Base-by-base conservation (phyloP, 64 coral and sea anemone genomes). In the Actinia equina region DNA sequence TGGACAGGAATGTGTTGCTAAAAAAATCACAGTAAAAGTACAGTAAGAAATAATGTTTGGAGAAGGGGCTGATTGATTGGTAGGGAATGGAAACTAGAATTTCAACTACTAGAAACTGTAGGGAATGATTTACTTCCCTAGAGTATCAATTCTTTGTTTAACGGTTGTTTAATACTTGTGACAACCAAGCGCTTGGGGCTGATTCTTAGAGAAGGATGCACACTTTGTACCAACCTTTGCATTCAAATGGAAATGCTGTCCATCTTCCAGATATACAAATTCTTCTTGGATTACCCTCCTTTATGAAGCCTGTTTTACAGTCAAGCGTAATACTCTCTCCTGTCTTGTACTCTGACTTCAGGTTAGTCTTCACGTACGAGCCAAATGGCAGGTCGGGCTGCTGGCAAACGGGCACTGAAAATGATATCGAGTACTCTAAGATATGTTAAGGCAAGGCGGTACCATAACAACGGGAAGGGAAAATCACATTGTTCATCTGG, bases 1-100 rank as follows among this genome's bases (percentile, higher is more conserved):
- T 64, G 43, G 82, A 55, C 90, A 92, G 5, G 85, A 15, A 44
- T 92, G 90, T 55, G 77, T 92, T 57, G 84, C 90, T 92, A 49
- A 10, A 87, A 11, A 71, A 17, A 19, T 17, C 18, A 10, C n/a
- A 20, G 5, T 18, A 64, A 11, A 56, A 56, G 14, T 56, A 56
- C 3, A 57, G 55, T 57, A 16, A 57, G 55, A 57, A 16, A 57
- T 57, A 12, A 22, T 37, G 30, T 37, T 37, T 37, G 30, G 30
- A 0, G 30, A n/a, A n/a, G 30, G 30, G 30, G 30, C 1, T 37
- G 0, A 37, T 37, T 37, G 30, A 37, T 37, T 0, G 30, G 30
- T 37, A 1, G 30, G 30, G 30, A 37, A 37, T 37, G 30, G 30
- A 37, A 37, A 37, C 30, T 37, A 37, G 30, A 37, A 37, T 37